Conservation (phyloP, 2,797 vertebrate genomes). For the Clarias platycephalus region DNA sequence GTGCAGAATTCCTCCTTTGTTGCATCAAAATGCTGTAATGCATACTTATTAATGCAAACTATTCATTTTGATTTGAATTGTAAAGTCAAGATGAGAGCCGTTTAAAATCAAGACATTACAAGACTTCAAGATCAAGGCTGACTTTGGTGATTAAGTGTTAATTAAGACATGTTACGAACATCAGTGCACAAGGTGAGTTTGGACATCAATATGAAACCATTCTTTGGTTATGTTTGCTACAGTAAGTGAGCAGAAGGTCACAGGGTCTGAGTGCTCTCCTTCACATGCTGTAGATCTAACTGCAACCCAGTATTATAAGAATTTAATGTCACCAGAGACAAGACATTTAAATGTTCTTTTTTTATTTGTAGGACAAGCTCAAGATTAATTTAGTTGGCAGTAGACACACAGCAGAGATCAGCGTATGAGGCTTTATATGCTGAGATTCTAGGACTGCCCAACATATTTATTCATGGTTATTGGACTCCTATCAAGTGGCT, state of each 20-base stretch:
- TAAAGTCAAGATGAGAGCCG: neutral
- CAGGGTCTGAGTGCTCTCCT: conserved; percentile 55
- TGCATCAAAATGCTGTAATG: neutral
- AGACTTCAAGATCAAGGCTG: neutral
- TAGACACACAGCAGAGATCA: conserved; percentile 72
- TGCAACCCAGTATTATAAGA: conserved; percentile 67
- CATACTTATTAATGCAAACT: neutral
- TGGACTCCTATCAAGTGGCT: neutral
- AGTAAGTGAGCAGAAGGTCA: neutral
- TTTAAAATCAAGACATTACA: neutral
- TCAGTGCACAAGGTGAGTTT: neutral
- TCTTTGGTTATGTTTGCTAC: neutral
- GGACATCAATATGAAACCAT: neutral
- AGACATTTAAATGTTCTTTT: conserved; percentile 72
- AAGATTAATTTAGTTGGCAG: conserved; percentile 74
- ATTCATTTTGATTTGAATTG: neutral
- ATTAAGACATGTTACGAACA: neutral
- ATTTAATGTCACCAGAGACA: conserved; percentile 72
- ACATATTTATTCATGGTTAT: neutral
- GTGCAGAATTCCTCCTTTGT: neutral
- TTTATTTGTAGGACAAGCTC: conserved; percentile 52
- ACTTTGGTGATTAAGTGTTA: neutral
- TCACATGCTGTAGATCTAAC: conserved; percentile 52
- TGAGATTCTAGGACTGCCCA: neutral
- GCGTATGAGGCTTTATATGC: conserved; percentile 60